phyloP scores from a whole-genome alignment of 2,888 invertebrate species.

The Lysandra bellargus region DNA sequence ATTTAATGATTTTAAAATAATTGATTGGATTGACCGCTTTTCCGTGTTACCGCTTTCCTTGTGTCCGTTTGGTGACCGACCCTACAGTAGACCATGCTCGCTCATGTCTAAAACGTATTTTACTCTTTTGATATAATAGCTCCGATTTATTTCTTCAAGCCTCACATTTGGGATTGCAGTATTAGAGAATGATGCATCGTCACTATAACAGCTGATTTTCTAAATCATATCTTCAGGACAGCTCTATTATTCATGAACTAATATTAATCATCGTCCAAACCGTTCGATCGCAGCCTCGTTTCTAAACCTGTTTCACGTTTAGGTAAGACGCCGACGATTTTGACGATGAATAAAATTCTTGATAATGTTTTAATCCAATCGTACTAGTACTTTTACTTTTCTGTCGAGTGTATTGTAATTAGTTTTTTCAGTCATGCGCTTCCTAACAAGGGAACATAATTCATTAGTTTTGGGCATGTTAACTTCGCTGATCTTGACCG shows the following conservation, averaged over 20 bases:
- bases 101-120: conserved; percentile 74
- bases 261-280: conserved; percentile 72
- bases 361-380: conserved; percentile 60
- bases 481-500: conserved; percentile 72
- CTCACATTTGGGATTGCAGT: conserved; percentile 79
- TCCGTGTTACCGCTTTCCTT: conserved; percentile 83
- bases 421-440: conserved; percentile 71
- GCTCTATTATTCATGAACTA: conserved; percentile 80
- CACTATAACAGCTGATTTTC: conserved; percentile 79
- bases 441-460: conserved; percentile 77
- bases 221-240: conserved; percentile 76
- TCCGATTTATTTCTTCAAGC: conserved; percentile 76
- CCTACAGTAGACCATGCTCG: conserved; percentile 80
- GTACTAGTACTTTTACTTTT: conserved; percentile 62
- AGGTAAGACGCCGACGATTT: conserved; percentile 52
- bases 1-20: conserved; percentile 71
- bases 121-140: conserved; percentile 75
- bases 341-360: conserved; percentile 64
- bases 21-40: conserved; percentile 82
- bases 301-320: conserved; percentile 38
- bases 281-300: conserved; percentile 49
- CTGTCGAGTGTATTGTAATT: conserved; percentile 66
- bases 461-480: conserved; percentile 79
- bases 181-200: conserved; percentile 80
- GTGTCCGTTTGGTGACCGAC: conserved; percentile 81